These are phyloP conservation scores for Aethina tumida DNA, from an alignment of 1,140 invertebrate genomes.

Conservation along the genomic window DNA sequence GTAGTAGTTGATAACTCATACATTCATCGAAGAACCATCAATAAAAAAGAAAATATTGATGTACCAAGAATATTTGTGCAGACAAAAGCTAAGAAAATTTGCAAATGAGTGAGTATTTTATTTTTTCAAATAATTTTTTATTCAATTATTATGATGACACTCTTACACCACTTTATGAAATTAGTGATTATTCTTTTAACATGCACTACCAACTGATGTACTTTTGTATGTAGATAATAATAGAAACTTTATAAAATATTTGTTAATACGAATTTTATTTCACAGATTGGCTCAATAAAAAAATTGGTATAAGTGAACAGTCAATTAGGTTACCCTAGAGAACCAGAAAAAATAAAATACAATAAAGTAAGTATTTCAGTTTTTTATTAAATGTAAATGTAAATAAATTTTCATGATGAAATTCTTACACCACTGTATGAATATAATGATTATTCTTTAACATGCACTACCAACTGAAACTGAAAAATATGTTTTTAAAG, in stretches of 20 bases:
- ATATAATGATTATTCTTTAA: constrained; percentile 1
- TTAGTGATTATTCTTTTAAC: constrained; percentile 11
- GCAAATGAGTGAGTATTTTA: constrained; percentile 8
- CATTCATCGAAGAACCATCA: constrained; percentile 77
- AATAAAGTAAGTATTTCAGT: background rate
- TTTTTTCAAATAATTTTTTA: constrained; percentile 5
- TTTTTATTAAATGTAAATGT: background rate
- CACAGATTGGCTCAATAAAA: too few species aligned
- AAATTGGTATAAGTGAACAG: too few species aligned
- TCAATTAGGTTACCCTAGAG: too few species aligned
- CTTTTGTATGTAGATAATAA: too few species aligned
- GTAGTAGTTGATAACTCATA: constrained; percentile 57
- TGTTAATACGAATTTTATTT: too few species aligned
- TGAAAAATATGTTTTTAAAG: too few species aligned
- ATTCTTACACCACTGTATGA: background rate
- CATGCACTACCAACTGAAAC: background rate
- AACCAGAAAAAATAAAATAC: too few species aligned
- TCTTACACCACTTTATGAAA: constrained; percentile 10
- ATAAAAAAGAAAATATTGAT: constrained; percentile 84
- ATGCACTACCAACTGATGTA: constrained; percentile 20
- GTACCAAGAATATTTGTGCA: constrained; percentile 88
- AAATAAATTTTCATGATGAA: constrained; percentile 8
- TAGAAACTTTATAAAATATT: too few species aligned
- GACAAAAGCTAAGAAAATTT: constrained; percentile 65
- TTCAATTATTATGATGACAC: constrained; percentile 9